phyloP scores from a whole-genome alignment of 2,113 vertebrate genomes.

The Rhegmatorhina hoffmannsi region DNA sequence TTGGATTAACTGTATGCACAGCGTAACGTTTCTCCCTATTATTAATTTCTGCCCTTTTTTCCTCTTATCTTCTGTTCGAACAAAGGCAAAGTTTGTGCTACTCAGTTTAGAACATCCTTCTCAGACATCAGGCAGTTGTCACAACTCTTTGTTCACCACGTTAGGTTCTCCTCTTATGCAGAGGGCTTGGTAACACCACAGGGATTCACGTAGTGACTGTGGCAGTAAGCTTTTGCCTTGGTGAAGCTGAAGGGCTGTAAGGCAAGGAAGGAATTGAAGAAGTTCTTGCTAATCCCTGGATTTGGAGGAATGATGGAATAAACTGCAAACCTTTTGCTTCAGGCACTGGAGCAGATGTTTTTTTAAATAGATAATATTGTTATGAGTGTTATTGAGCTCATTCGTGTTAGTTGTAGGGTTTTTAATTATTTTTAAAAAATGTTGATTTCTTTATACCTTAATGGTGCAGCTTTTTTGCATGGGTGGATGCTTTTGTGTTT shows the following conservation, averaged over 20 bases:
- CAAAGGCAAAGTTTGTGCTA: not conserved
- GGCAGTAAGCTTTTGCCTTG: not conserved
- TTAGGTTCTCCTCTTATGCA: accelerated
- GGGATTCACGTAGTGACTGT: not conserved
- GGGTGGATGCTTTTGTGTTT: not conserved
- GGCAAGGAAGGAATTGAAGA: not conserved
- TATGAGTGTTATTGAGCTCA: not conserved
- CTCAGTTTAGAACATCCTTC: not conserved
- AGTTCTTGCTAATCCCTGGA: not conserved
- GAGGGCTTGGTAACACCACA: no score
- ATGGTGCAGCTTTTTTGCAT: not conserved
- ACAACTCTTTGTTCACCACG: not conserved
- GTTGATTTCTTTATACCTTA: not conserved
- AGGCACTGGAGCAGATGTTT: not conserved
- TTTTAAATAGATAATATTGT: not conserved
- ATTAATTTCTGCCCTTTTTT: not conserved
- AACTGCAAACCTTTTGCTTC: not conserved
- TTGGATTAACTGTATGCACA: not conserved
- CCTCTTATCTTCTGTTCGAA: not conserved
- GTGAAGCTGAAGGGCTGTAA: not conserved
- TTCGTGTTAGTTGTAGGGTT: not conserved
- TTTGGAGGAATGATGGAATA: not conserved
- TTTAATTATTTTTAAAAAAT: not conserved
- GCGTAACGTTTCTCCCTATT: not conserved
- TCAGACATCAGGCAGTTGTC: not conserved